phyloP scores from a whole-genome alignment of 2,113 vertebrate species.

The Aspidoscelis tigris region DNA sequence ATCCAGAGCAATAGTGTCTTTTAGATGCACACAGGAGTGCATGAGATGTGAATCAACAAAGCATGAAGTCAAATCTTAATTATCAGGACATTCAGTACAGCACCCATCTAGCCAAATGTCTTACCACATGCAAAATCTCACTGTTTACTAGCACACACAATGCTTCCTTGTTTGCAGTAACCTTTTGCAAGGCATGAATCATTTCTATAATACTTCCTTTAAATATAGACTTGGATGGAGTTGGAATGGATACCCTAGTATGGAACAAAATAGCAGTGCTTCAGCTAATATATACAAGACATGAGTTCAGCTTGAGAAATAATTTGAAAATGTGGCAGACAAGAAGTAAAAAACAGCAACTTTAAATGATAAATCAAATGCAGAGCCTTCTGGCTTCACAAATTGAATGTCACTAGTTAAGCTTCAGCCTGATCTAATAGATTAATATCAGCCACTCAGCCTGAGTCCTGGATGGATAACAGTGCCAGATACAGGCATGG shows the following conservation, averaged over 20 bases:
- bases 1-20: conserved; percentile 42
- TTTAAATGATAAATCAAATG: background rate
- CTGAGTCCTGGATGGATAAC: conserved; percentile 4
- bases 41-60: conserved; percentile 16
- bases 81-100: conserved; percentile 32
- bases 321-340: conserved; percentile 18
- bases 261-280: background rate
- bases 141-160: background rate
- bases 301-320: background rate
- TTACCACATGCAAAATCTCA: conserved; percentile 17
- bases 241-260: background rate
- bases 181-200: conserved; percentile 1
- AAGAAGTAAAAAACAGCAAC: background rate
- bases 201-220: background rate
- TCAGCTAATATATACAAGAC: conserved; percentile 7
- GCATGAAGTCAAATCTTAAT: conserved; percentile 43
- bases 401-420: conserved; percentile 31
- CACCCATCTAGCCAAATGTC: conserved; percentile 38
- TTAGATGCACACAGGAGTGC: conserved; percentile 26
- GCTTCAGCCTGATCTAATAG: conserved; percentile 7
- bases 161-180: background rate
- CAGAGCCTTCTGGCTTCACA: conserved; percentile 19
- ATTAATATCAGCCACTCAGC: conserved; percentile 22
- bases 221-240: too few species aligned
- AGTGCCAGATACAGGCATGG: background rate